These are phyloP conservation scores for Choloepus hoffmanni DNA, from an alignment of 2,113 vertebrate genomes.

Conservation along the genomic window DNA sequence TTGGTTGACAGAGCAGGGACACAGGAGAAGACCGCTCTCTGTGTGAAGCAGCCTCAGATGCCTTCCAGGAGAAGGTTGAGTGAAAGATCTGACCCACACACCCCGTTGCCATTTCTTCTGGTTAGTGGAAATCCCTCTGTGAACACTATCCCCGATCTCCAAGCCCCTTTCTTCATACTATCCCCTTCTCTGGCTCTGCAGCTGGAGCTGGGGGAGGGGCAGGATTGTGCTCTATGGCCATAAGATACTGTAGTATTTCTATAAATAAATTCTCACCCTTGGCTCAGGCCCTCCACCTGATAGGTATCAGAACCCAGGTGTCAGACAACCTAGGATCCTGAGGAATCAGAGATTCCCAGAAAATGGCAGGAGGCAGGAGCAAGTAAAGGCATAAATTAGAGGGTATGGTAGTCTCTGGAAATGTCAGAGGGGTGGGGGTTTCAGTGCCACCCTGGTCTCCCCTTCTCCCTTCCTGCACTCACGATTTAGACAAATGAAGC, in stretches of 20 bases:
- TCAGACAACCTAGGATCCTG: background rate
- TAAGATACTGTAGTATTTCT: background rate
- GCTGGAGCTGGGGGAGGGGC: background rate
- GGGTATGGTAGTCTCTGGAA: background rate
- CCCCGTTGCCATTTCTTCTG: background rate
- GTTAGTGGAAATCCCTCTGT: background rate
- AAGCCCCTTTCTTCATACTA: background rate
- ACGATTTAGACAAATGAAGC: slow-evolving; percentile 58
- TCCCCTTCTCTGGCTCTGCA: background rate
- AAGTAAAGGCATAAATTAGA: background rate
- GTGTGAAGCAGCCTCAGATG: background rate
- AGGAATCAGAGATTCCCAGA: background rate
- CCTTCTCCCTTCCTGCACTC: background rate
- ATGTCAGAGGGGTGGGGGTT: background rate
- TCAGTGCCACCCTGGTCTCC: background rate
- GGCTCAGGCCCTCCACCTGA: background rate
- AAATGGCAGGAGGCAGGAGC: background rate
- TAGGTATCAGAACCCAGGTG: background rate
- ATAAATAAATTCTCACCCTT: background rate
- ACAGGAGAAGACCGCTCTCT: background rate
- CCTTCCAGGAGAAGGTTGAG: background rate
- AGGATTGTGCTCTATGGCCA: background rate
- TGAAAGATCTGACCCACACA: background rate
- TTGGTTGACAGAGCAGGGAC: background rate
- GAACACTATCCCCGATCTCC: background rate